A percentile compares a stretch with the other conserved stretches of the same genome.
These are phyloP conservation scores for Drosophila niveifrons DNA, from an alignment of 2,888 invertebrate genomes.

Conservation along the genomic window DNA sequence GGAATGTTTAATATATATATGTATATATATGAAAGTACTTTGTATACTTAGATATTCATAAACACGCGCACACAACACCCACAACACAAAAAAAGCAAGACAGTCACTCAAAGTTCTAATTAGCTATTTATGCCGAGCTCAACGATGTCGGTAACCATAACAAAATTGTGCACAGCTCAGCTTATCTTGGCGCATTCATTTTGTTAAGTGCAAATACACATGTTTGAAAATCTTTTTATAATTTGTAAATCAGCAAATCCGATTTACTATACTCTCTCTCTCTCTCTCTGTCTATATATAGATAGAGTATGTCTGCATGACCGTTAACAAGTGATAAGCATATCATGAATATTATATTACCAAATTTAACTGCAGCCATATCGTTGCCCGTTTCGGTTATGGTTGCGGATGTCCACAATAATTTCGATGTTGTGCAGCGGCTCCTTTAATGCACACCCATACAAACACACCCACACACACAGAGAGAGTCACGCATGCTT, in stretches of 20 bases:
- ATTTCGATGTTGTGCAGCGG: neutral
- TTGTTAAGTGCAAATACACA: neutral
- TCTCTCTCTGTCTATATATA: too few species aligned
- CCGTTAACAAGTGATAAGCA: slow-evolving; percentile 1
- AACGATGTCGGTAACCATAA: slow-evolving; percentile 6
- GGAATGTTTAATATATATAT: neutral
- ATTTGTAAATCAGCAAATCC: too few species aligned
- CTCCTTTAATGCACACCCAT: neutral
- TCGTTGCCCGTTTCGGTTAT: neutral
- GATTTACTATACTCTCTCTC: too few species aligned
- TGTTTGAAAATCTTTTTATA: too few species aligned
- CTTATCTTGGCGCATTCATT: neutral
- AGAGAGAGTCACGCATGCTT: neutral
- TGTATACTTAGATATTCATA: slow-evolving; percentile 3
- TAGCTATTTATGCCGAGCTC: slow-evolving; percentile 13
- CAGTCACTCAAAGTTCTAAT: slow-evolving; percentile 13
- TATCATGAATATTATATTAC: neutral
- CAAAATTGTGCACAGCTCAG: neutral
- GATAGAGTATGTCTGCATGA: too few species aligned
- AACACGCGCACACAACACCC: neutral
- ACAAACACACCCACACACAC: neutral
- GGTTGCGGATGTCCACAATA: neutral
- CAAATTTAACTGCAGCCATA: neutral
- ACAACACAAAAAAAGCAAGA: neutral
- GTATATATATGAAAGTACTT: neutral